A percentile compares a stretch with the other conserved stretches of the same genome.
These are phyloP conservation scores for Euura lappo DNA, from an alignment of 1,140 invertebrate genomes.

Conservation along the genomic window DNA sequence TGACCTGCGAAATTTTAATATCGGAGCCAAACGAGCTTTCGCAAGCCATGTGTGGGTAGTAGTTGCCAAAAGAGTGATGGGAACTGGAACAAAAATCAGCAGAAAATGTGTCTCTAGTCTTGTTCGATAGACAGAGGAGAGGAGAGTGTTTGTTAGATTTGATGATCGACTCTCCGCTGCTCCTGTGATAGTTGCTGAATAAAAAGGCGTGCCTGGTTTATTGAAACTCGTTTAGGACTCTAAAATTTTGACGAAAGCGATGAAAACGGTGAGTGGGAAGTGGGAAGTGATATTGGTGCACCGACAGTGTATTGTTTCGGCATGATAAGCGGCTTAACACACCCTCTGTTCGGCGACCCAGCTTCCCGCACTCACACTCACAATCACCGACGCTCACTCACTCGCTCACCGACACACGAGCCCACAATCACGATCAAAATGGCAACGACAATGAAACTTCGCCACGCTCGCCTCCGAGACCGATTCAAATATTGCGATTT, in stretches of 20 bases:
- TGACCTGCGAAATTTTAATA: constrained; percentile 7
- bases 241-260: neutral
- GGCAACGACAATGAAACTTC: neutral
- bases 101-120: too few species aligned
- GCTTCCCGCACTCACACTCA: constrained; percentile 41
- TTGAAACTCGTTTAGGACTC: neutral
- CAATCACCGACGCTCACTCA: constrained; percentile 12
- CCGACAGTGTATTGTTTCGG: constrained; percentile 62
- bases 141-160: too few species aligned
- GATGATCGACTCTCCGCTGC: too few species aligned
- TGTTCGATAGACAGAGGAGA: too few species aligned
- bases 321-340: constrained; percentile 63
- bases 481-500: neutral
- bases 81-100: too few species aligned
- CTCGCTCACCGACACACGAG: constrained; percentile 16
- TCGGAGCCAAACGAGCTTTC: constrained; percentile 8
- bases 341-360: constrained; percentile 37
- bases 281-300: constrained; percentile 60
- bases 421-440: constrained; percentile 12
- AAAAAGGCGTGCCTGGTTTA: too few species aligned
- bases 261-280: neutral
- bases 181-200: too few species aligned
- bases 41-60: constrained; percentile 6
- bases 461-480: constrained; percentile 9
- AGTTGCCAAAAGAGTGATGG: neutral